A percentile compares a stretch with the other conserved stretches of the same genome.
These are phyloP conservation scores for Kryphioiulus occultus DNA, from an alignment of 2,888 invertebrate species.

Conservation along the genomic window DNA sequence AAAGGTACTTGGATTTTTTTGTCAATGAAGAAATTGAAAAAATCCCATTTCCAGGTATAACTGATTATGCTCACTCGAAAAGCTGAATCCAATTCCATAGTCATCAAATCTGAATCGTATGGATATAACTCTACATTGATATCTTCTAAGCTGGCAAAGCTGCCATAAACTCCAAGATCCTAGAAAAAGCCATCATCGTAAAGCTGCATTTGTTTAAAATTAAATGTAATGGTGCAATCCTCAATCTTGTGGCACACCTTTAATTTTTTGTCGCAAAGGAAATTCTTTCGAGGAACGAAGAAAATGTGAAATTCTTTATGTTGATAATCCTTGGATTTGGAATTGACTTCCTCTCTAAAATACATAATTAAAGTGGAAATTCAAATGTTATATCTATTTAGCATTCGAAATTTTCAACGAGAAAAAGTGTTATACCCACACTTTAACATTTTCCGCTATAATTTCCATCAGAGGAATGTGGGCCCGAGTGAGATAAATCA, in stretches of 20 bases:
- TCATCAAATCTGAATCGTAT: constrained; percentile 89
- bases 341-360: constrained; percentile 41
- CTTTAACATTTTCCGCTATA: constrained; percentile 77
- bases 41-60: no score
- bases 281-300: constrained; percentile 86
- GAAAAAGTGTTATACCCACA: constrained; percentile 61
- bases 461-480: constrained; percentile 82
- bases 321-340: constrained; percentile 35
- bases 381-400: not conserved
- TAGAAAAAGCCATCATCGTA: no score
- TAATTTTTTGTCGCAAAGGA: constrained; percentile 85
- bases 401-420: not conserved
- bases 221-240: no score
- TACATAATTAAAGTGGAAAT: no score
- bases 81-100: constrained; percentile 84
- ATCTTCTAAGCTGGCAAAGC: constrained; percentile 79
- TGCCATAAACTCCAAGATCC: constrained; percentile 79
- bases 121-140: constrained; percentile 89
- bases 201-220: no score
- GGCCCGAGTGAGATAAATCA: constrained; percentile 88
- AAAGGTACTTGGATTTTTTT: no score
- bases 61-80: constrained; percentile 73
- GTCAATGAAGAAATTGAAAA: no score
- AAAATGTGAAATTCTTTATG: constrained; percentile 84
- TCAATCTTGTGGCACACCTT: no score